Evolutionary conservation across 2,113 vertebrate genomes (phyloP).

Genomic region (Psilopsiagon aurifrons): DNA sequence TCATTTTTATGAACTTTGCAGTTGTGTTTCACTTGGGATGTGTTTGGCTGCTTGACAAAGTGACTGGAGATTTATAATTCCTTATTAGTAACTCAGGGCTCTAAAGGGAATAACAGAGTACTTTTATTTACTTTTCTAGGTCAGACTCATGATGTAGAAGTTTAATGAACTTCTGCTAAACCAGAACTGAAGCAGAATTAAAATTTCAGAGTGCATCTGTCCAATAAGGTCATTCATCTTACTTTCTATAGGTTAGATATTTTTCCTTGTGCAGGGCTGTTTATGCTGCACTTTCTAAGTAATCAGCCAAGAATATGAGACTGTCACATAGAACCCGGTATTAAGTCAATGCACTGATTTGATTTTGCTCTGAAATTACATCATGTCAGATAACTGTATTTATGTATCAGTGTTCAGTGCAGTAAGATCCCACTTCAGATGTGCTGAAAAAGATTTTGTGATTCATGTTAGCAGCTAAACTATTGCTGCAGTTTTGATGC

Average conservation of each 20-base stretch:
- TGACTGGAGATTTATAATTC: conserved; percentile 70
- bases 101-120: conserved; percentile 52
- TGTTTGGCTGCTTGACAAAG: conserved; percentile 62
- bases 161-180: conserved; percentile 71
- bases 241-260: conserved; percentile 23
- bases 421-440: neutral
- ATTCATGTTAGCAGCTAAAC: conserved; percentile 1
- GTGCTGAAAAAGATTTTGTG: conserved; percentile 9
- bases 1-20: conserved; percentile 62
- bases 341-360: conserved; percentile 43
- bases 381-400: conserved; percentile 41
- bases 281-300: neutral
- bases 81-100: conserved; percentile 60
- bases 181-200: conserved; percentile 57
- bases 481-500: neutral
- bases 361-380: conserved; percentile 50
- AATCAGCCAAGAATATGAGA: conserved; percentile 15
- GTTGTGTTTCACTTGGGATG: conserved; percentile 53
- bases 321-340: neutral
- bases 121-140: conserved; percentile 67
- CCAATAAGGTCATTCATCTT: conserved; percentile 40
- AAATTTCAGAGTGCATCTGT: conserved; percentile 27
- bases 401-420: conserved; percentile 1
- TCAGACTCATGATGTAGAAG: conserved; percentile 56
- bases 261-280: neutral